phyloP scores from a whole-genome alignment of 2,888 invertebrate species.

The Chloroclystis v-ata region DNA sequence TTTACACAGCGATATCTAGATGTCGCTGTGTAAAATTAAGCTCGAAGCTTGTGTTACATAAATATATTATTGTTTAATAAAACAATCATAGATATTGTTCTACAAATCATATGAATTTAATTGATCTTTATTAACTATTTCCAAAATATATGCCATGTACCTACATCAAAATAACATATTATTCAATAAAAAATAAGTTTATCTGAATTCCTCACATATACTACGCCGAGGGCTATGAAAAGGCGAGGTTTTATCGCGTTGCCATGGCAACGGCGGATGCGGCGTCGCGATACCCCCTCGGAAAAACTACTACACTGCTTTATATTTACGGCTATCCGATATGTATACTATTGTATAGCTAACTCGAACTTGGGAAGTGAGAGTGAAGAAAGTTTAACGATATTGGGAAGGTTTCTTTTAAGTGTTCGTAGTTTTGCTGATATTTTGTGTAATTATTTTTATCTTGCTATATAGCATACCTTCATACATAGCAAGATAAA shows the following conservation, averaged over 20 bases:
- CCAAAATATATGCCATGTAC: no score
- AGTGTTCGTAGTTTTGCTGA: conserved; percentile 17
- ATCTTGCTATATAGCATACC: no score
- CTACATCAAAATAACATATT: no score
- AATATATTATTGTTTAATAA: no score
- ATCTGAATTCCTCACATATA: conserved; percentile 50
- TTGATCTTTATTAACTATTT: no score
- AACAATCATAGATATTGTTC: no score
- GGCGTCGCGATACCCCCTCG: conserved; percentile 67
- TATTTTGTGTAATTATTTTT: not conserved
- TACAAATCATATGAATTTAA: no score
- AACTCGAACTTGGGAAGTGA: conserved; percentile 36
- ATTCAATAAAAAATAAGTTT: conserved; percentile 15
- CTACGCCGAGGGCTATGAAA: conserved; percentile 68
- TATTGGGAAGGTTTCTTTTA: conserved; percentile 23
- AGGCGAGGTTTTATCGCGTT: conserved; percentile 78
- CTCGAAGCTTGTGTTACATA: no score
- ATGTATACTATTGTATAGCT: conserved; percentile 31
- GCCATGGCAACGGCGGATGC: conserved; percentile 69
- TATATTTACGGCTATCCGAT: conserved; percentile 54
- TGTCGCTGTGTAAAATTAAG: no score
- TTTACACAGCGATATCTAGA: no score
- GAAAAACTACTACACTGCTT: conserved; percentile 65
- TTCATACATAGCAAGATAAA: no score
- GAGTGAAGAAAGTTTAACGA: conserved; percentile 31